Evolutionary conservation across 2,797 vertebrate species (phyloP).

Genomic region (Siniperca scherzeri): DNA sequence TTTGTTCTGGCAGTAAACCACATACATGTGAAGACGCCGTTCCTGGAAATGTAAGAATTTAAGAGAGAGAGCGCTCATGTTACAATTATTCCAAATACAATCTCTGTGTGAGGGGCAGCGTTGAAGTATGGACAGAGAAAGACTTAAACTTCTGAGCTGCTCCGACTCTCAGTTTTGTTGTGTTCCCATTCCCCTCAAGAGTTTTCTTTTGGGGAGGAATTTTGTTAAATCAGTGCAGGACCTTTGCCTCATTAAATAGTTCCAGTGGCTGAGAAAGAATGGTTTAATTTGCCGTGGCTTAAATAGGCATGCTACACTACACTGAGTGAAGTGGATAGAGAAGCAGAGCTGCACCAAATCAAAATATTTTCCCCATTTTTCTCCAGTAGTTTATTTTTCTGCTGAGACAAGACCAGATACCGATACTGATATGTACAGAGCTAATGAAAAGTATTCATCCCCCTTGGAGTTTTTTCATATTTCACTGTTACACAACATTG

Average conservation of each 20-base stretch:
- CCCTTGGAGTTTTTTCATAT: not conserved
- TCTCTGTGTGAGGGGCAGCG: not conserved
- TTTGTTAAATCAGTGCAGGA: slow-evolving; percentile 44
- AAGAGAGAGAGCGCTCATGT: not conserved
- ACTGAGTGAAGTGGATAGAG: slow-evolving; percentile 3
- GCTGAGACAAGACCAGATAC: not conserved
- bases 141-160: not conserved
- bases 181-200: slow-evolving; percentile 6
- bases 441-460: not conserved
- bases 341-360: slow-evolving; percentile 7
- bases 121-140: not conserved
- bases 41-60: slow-evolving; percentile 85
- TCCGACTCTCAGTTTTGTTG: not conserved
- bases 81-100: slow-evolving; percentile 19
- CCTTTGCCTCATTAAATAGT: slow-evolving; percentile 60
- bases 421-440: not conserved
- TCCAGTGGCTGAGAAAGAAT: slow-evolving; percentile 56
- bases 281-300: slow-evolving; percentile 48
- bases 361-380: not conserved
- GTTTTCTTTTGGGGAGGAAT: not conserved
- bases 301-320: slow-evolving; percentile 42
- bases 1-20: slow-evolving; percentile 99
- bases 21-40: slow-evolving; percentile 98
- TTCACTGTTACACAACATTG: not conserved
- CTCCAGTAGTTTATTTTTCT: not conserved